A percentile compares a stretch with the other conserved stretches of the same genome.
phyloP scores from a whole-genome alignment of 2,888 invertebrate species.

The Meliscaeva auricollis region DNA sequence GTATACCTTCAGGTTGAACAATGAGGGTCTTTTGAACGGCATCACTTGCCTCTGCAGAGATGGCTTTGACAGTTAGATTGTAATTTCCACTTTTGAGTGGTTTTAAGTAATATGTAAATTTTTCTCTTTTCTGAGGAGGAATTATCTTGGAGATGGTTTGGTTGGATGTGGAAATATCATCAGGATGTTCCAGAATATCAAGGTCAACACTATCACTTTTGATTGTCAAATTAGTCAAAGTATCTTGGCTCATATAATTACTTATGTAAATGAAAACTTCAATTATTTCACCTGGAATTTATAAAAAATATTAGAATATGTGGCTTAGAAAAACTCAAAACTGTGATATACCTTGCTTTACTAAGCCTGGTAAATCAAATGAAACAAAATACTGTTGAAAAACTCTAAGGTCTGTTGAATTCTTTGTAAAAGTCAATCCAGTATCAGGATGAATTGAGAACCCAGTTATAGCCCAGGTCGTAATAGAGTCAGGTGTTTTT shows the following conservation, averaged over 20 bases:
- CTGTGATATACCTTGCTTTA: constrained; percentile 86
- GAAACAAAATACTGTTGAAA: constrained; percentile 91
- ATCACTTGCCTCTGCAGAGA: constrained; percentile 82
- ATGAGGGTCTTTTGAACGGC: constrained; percentile 87
- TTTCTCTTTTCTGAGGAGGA: constrained; percentile 39
- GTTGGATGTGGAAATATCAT: not conserved
- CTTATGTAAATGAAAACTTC: constrained; percentile 90
- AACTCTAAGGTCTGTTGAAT: constrained; percentile 87
- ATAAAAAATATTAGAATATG: not conserved
- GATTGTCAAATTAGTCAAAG: constrained; percentile 87
- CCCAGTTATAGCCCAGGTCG: constrained; percentile 91
- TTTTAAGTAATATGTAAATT: constrained; percentile 88
- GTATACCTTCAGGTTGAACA: constrained; percentile 90
- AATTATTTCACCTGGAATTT: constrained; percentile 87
- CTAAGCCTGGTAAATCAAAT: constrained; percentile 90
- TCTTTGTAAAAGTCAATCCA: constrained; percentile 88
- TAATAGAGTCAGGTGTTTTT: constrained; percentile 90
- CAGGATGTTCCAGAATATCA: constrained; percentile 40
- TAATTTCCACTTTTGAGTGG: constrained; percentile 89
- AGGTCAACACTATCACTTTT: constrained; percentile 86
- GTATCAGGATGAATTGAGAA: constrained; percentile 89
- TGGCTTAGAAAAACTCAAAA: no score
- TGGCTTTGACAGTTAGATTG: constrained; percentile 89
- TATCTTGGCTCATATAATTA: constrained; percentile 89
- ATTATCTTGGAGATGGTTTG: constrained; percentile 15